Percentiles rank a stretch among this genome's conserved stretches.
Conservation (phyloP, 2,888 invertebrate genomes). For the Perizoma affinitatum region DNA sequence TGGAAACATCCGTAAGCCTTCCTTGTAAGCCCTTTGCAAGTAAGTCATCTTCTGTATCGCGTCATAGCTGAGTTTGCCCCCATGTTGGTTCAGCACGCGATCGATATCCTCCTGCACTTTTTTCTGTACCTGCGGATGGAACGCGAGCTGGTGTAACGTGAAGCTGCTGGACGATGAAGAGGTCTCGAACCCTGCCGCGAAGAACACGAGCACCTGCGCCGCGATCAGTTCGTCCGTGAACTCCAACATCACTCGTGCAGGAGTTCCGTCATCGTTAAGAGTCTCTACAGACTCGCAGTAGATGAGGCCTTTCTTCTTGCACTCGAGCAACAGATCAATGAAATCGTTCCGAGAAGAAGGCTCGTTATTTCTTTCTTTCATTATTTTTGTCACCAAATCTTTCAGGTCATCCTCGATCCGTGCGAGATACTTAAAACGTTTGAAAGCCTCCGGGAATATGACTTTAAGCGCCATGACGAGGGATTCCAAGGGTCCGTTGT, state of each 20-base stretch:
- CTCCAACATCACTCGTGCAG: conserved; percentile 41
- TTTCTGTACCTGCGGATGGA: conserved; percentile 53
- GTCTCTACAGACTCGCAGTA: conserved; percentile 47
- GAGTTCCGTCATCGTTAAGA: conserved; percentile 40
- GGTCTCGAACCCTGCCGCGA: conserved; percentile 60
- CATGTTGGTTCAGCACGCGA: conserved; percentile 40
- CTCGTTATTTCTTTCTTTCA: conserved; percentile 32
- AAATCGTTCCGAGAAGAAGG: conserved; percentile 24
- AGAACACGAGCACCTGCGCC: conserved; percentile 50
- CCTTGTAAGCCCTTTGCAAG: conserved; percentile 48
- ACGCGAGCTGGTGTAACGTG: conserved; percentile 55
- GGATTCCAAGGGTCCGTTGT: conserved; percentile 18
- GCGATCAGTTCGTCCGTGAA: conserved; percentile 40
- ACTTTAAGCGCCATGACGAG: neutral
- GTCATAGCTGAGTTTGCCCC: conserved; percentile 49
- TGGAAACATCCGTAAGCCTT: conserved; percentile 46
- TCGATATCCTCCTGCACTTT: conserved; percentile 55
- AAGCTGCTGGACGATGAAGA: conserved; percentile 59
- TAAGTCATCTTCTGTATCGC: conserved; percentile 46
- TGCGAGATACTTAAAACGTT: neutral
- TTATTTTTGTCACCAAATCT: neutral
- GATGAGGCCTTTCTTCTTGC: conserved; percentile 41
- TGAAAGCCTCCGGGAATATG: neutral
- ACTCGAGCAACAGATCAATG: conserved; percentile 27
- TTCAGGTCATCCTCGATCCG: too few relatives aligned